These are phyloP conservation scores for Chaetura pelagica DNA, from an alignment of 2,113 vertebrate genomes.

Conservation along the genomic window DNA sequence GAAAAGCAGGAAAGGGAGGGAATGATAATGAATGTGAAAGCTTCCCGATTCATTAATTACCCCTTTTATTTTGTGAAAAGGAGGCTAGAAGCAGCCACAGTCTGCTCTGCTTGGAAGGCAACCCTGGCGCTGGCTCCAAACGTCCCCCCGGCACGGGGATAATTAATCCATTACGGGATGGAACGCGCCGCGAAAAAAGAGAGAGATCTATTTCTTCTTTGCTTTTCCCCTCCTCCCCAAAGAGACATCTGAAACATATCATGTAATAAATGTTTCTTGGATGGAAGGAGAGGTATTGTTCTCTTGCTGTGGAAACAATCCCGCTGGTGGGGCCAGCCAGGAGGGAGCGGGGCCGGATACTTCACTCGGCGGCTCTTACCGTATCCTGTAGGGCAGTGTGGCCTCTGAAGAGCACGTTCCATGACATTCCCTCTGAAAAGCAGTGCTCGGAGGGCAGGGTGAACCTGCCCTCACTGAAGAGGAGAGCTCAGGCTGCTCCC, in stretches of 20 bases:
- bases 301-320: slow-evolving; percentile 50
- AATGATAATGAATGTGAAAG: not conserved
- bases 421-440: not conserved
- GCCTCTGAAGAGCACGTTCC: not conserved
- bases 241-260: slow-evolving; percentile 59
- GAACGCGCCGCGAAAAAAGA: slow-evolving; percentile 19
- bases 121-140: not conserved
- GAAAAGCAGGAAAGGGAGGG: not conserved
- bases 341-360: not conserved
- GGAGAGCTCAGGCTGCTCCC: not conserved
- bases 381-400: not conserved
- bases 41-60: slow-evolving; percentile 61
- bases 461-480: not conserved
- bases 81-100: not conserved
- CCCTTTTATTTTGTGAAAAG: slow-evolving; percentile 15
- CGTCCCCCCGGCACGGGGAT: not conserved
- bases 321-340: not conserved
- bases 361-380: not conserved
- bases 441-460: not conserved
- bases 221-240: slow-evolving; percentile 19
- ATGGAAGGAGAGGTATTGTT: slow-evolving; percentile 66
- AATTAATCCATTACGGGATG: slow-evolving; percentile 63
- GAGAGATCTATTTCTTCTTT: slow-evolving; percentile 34
- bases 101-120: slow-evolving; percentile 53
- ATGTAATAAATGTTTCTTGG: slow-evolving; percentile 63